These are phyloP conservation scores for Epizoanthus rinbou DNA, from an alignment of 92 coral and sea anemone species.

Conservation along the genomic window DNA sequence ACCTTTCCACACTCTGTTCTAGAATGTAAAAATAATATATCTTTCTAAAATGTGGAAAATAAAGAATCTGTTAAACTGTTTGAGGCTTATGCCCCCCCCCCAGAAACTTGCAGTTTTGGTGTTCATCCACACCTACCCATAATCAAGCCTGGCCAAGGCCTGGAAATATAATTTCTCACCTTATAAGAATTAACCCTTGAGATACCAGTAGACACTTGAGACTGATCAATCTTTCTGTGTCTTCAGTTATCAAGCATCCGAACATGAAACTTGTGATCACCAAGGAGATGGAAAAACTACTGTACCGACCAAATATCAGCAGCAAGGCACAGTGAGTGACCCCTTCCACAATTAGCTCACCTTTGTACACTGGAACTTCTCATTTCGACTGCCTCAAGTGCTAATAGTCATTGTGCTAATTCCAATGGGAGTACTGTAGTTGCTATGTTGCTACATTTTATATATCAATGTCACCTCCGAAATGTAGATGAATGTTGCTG, in stretches of 20 bases:
- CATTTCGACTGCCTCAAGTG: background rate
- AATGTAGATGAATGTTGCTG: too few relatives aligned
- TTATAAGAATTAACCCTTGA: background rate
- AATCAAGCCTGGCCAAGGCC: too few relatives aligned
- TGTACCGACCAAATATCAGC: conserved; percentile 89
- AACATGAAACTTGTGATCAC: conserved; percentile 92
- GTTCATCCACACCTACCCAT: too few relatives aligned
- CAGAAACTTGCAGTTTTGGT: background rate
- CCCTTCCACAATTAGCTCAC: background rate
- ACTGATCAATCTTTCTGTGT: background rate
- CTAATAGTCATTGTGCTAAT: too few relatives aligned
- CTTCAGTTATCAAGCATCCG: conserved; percentile 90
- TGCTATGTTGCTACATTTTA: too few relatives aligned
- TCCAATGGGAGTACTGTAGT: too few relatives aligned
- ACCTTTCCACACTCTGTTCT: too few relatives aligned
- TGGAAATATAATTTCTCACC: background rate
- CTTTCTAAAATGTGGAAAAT: too few relatives aligned
- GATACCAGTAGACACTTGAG: background rate
- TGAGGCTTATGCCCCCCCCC: too few relatives aligned
- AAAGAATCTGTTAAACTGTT: too few relatives aligned
- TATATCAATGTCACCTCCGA: too few relatives aligned
- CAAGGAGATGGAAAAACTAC: conserved; percentile 84
- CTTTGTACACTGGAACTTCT: background rate
- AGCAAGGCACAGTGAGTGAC: conserved; percentile 94
- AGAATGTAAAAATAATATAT: too few relatives aligned